These are phyloP conservation scores for Adelphocoris suturalis DNA, from an alignment of 2,888 invertebrate species.

Conservation along the genomic window DNA sequence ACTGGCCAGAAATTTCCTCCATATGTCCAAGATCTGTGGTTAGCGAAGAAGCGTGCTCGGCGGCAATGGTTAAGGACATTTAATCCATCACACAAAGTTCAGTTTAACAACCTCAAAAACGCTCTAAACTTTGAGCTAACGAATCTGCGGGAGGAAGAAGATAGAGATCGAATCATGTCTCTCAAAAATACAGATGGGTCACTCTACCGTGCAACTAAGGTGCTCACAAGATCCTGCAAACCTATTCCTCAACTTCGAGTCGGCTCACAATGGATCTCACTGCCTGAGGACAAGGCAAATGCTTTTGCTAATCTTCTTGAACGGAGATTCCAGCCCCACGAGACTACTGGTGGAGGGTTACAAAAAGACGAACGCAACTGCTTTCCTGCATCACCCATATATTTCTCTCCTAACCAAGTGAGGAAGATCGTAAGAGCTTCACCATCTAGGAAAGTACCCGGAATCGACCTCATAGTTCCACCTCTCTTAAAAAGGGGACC, in stretches of 20 bases:
- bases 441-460: constrained; percentile 20
- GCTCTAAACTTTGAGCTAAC: neutral
- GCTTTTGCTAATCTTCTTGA: neutral
- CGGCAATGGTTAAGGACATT: too few species aligned
- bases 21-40: too few species aligned
- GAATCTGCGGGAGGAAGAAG: too few species aligned
- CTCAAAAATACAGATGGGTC: constrained; percentile 15
- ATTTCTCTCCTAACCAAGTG: constrained; percentile 26
- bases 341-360: neutral
- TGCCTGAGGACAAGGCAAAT: constrained; percentile 22
- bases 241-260: constrained; percentile 8
- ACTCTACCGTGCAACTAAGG: constrained; percentile 8
- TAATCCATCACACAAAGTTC: neutral
- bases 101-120: neutral
- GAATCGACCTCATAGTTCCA: constrained; percentile 28
- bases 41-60: too few species aligned
- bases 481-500: constrained; percentile 20
- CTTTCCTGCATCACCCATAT: neutral
- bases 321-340: constrained; percentile 1
- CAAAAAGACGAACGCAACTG: neutral
- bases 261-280: constrained; percentile 18
- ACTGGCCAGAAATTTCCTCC: too few species aligned
- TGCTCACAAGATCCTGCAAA: constrained; percentile 6
- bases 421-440: neutral
- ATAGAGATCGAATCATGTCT: neutral